Base-by-base conservation (phyloP, 1,140 invertebrate genomes). In the Physella acuta region DNA sequence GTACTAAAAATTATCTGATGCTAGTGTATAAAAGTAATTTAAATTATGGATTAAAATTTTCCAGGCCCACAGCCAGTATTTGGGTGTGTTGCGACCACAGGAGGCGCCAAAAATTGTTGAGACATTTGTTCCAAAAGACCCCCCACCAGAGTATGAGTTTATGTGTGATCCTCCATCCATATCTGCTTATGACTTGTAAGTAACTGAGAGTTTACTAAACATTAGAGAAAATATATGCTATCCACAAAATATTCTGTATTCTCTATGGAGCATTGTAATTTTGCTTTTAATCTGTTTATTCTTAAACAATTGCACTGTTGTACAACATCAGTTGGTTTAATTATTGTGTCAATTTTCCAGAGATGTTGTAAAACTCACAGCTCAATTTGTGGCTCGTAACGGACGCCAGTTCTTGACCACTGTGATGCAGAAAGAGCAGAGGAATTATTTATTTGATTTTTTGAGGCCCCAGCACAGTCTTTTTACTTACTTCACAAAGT, bases 371-470 rank as follows among this genome's bases (percentile, higher is more conserved):
- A 98, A 97, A 81, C 83, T 99, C 11, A 99, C 98, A 2, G 98
- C 98, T 0, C 95, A 99, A 84, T 99, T 99, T 89, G 97, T 99
- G 0, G 97, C 98, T 0, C 87, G 97, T 79, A 99, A 99, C 86
- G 98, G 98, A 3, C 88, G 97, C 5, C 95, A 98, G 81, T 99
- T 99, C 84, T 87, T 99, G 3, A 99, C 96, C 3, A 97, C 97
- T 79, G 84, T 99, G 11, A 99, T 99, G 97, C 98, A 97, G 78
- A 89, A 95, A 31, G 97, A 99, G 82, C 95, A 98, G 79, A 87
- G 95, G 11, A 99, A 99, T 85, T 98, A 95, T 80, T 97, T 99
- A 78, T 99, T 99, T 88, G 98, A 99, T 85, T 99, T 99, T 84
- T 87, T 99, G 3, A 88, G 97, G 24, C 97, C 98, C 0, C 97